Conservation (phyloP, 2,113 vertebrate genomes). For the Diadophis punctatus region DNA sequence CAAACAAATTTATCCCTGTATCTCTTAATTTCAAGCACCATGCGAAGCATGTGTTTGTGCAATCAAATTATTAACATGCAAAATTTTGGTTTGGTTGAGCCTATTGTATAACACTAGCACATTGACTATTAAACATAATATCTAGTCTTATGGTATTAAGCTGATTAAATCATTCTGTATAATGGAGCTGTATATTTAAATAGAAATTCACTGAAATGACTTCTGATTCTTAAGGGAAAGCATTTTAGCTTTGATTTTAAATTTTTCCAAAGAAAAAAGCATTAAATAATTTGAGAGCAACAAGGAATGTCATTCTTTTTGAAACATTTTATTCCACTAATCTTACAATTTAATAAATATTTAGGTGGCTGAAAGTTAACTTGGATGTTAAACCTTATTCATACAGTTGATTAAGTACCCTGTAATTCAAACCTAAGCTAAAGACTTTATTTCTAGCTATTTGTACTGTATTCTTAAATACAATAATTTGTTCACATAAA, state of each 20-base stretch:
- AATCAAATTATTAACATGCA: neutral
- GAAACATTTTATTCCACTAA: constrained; percentile 50
- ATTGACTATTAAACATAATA: neutral
- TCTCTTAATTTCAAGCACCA: constrained; percentile 7
- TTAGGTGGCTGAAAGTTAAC: neutral
- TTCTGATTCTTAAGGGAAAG: constrained; percentile 31
- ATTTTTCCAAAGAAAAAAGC: constrained; percentile 24
- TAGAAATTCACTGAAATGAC: constrained; percentile 37
- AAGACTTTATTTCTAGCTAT: constrained; percentile 53
- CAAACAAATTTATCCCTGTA: neutral
- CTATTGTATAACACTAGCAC: neutral
- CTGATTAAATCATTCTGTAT: constrained; percentile 48
- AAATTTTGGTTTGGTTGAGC: neutral
- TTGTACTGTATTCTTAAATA: neutral
- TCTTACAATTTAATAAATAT: constrained; percentile 44
- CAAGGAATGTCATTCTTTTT: constrained; percentile 31
- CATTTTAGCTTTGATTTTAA: constrained; percentile 11
- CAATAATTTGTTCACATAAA: constrained; percentile 28
- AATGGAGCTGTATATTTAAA: constrained; percentile 49
- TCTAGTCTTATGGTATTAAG: constrained; percentile 16
- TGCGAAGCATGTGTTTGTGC: neutral
- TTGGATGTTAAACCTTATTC: constrained; percentile 24
- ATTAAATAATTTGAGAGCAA: constrained; percentile 12
- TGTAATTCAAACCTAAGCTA: constrained; percentile 35
- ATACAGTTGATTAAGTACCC: constrained; percentile 29